Evolutionary conservation across 2,797 vertebrate genomes (phyloP), one percentile per base, ranked within the genome.

Genomic region (Mastacembelus armatus): DNA sequence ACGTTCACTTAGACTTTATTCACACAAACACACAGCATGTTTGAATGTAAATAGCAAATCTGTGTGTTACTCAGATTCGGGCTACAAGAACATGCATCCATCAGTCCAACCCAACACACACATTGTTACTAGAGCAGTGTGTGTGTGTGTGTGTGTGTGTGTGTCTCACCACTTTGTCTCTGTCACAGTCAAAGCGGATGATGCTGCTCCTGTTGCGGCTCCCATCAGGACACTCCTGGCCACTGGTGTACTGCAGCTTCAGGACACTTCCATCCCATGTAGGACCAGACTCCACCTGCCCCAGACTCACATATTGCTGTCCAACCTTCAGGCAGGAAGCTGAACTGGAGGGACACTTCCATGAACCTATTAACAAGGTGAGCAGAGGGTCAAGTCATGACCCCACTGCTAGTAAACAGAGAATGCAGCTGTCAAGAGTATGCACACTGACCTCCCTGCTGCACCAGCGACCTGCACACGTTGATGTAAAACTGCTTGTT

Each of bases 381-480:
- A 62, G 24, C 26, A 30, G 11, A 42, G 4, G 3, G 10, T 38
- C 21, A 54, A 1, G 12, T 24, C 21, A n/a, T n/a, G n/a, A n/a
- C n/a, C n/a, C n/a, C n/a, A n/a, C n/a, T n/a, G n/a, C n/a, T n/a
- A n/a, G n/a, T n/a, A n/a, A n/a, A n/a, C n/a, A n/a, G n/a, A n/a
- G n/a, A n/a, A n/a, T n/a, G n/a, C n/a, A n/a, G n/a, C n/a, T n/a
- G n/a, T 3, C 1, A 30, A 4, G 38, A 4, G 43, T 14, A 0
- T 10, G 9, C n/a, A 36, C 21, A 84, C 93, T 77, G 62, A 95
- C 95, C 94, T 6, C 81, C 77, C 60, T 96, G 94, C 0, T 91
- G 95, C 7, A 96, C 92, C 72, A 99, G 86, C 1, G 97, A 94
- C 88, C 94, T 95, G 94, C 98, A 99, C 24, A 99, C 92, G 0